Percentiles rank a stretch among this genome's conserved stretches.
phyloP scores from a whole-genome alignment of 2,113 vertebrate species.

The Lethenteron camtschaticum region DNA sequence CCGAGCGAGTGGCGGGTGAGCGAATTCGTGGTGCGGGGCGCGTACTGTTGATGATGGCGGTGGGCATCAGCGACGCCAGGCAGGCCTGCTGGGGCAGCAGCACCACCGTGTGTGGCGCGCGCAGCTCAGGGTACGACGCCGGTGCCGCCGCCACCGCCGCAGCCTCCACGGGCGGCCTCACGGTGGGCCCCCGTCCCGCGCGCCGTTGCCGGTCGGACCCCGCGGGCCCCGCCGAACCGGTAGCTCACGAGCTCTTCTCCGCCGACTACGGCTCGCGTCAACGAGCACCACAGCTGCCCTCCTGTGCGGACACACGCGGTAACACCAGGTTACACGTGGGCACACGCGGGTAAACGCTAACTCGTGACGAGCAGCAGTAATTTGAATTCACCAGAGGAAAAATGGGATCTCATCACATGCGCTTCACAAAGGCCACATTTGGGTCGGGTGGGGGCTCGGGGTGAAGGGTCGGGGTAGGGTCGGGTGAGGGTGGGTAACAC shows the following conservation, averaged over 20 bases:
- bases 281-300: neutral
- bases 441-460: too few species aligned
- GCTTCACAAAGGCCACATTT: too few species aligned
- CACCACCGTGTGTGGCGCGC: constrained; percentile 32
- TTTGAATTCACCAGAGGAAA: too few species aligned
- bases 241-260: neutral
- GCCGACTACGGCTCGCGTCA: neutral
- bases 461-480: too few species aligned
- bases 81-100: constrained; percentile 87
- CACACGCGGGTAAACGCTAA: too few species aligned
- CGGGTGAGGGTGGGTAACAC: too few species aligned
- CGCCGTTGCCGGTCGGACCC: neutral
- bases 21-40: constrained; percentile 5
- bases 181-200: constrained; percentile 11
- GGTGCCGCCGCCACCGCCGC: constrained; percentile 31
- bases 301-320: neutral
- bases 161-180: constrained; percentile 14
- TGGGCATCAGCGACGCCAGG: constrained; percentile 87
- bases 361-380: too few species aligned
- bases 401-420: too few species aligned
- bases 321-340: too few species aligned
- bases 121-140: neutral
- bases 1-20: too few species aligned
- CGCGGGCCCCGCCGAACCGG: neutral
- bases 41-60: constrained; percentile 85